These are phyloP conservation scores for Dicaeum eximium DNA, from an alignment of 2,113 vertebrate genomes.

Conservation along the genomic window DNA sequence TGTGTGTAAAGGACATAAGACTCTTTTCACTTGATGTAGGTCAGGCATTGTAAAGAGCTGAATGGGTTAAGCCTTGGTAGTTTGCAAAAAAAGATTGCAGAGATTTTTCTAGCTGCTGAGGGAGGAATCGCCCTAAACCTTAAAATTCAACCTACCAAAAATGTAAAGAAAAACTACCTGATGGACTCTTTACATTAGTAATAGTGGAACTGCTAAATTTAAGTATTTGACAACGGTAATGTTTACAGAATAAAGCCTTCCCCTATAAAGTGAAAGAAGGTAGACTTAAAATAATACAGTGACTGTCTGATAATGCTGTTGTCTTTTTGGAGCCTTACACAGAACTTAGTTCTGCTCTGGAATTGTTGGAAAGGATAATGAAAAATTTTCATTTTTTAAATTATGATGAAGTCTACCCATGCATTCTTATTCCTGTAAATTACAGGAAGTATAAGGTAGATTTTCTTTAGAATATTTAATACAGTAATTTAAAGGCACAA, in stretches of 20 bases:
- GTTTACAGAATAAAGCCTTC: not conserved
- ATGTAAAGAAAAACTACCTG: not conserved
- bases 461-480: not conserved
- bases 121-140: not conserved
- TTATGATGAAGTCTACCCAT: not conserved
- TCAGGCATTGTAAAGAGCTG: slow-evolving; percentile 44
- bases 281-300: not conserved
- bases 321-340: not conserved
- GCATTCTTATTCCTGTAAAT: not conserved
- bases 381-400: not conserved
- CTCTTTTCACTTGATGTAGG: slow-evolving; percentile 34
- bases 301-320: not conserved
- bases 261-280: not conserved
- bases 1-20: not conserved
- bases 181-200: not conserved
- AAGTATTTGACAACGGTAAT: not conserved
- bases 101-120: not conserved
- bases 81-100: not conserved
- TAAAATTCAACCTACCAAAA: not conserved
- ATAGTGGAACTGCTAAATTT: no score
- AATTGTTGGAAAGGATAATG: not conserved
- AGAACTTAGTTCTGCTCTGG: not conserved
- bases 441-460: not conserved
- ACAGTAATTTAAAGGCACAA: not conserved
- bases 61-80: slow-evolving; percentile 38